A percentile compares a stretch with the other conserved stretches of the same genome.
Evolutionary conservation across 2,113 vertebrate species (phyloP).

Genomic region (Rhadina sibilatrix): DNA sequence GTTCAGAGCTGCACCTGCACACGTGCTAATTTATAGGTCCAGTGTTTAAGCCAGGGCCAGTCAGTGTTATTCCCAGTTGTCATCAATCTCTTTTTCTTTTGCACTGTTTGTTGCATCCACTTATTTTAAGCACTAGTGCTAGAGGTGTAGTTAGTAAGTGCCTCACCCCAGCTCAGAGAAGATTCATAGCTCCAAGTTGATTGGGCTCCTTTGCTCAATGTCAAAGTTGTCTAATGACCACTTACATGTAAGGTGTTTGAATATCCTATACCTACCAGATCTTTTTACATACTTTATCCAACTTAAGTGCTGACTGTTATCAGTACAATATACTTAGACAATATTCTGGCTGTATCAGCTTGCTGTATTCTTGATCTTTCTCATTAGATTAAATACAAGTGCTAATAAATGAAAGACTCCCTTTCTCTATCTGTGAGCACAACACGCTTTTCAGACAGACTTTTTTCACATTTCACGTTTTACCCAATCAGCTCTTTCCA

Average conservation of each 20-base stretch:
- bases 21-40: background rate
- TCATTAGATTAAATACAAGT: background rate
- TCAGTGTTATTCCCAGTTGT: background rate
- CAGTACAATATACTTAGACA: background rate
- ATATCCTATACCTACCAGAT: background rate
- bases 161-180: background rate
- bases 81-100: background rate
- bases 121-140: background rate
- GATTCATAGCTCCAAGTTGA: background rate
- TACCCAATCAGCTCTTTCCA: background rate
- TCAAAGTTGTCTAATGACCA: background rate
- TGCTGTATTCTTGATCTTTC: background rate
- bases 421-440: background rate
- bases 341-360: background rate
- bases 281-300: background rate
- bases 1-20: conserved; percentile 4
- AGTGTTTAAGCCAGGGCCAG: background rate
- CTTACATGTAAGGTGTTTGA: background rate
- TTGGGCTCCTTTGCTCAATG: background rate
- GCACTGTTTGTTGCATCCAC: background rate
- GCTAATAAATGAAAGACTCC: background rate
- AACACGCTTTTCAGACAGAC: background rate
- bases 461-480: conserved; percentile 28
- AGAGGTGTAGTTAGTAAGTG: background rate
- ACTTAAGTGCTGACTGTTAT: background rate